Evolutionary conservation across 92 coral and sea anemone genomes (phyloP).

Genomic region (Muricea muricata): DNA sequence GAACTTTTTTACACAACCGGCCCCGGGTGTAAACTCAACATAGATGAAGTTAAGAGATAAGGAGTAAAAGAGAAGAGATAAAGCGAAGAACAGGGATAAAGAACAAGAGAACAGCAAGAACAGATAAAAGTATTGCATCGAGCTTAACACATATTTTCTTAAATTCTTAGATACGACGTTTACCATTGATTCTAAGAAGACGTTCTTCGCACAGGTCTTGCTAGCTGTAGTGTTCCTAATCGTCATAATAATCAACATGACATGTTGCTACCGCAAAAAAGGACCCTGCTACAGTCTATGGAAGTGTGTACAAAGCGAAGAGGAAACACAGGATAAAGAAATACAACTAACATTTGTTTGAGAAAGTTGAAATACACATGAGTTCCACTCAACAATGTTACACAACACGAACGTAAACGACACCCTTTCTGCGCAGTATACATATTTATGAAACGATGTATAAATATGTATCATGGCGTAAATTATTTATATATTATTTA

Average conservation of each 20-base stretch:
- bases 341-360: background rate
- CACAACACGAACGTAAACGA: background rate
- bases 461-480: too few species aligned
- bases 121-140: background rate
- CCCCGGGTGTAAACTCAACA: too few species aligned
- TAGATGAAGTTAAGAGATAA: too few species aligned
- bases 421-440: too few species aligned
- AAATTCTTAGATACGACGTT: background rate
- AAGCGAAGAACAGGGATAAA: too few species aligned
- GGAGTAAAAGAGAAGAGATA: too few species aligned
- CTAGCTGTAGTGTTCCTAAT: slow-evolving; percentile 3
- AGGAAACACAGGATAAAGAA: background rate
- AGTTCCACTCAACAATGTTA: too few species aligned
- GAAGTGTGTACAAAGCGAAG: background rate
- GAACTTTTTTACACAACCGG: too few species aligned
- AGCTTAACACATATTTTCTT: background rate
- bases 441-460: too few species aligned
- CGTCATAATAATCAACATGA: background rate
- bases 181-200: slow-evolving; percentile 23
- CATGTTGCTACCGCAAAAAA: slow-evolving; percentile 26
- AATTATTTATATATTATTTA: too few species aligned
- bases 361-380: background rate
- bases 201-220: slow-evolving; percentile 9
- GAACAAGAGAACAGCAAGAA: background rate
- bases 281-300: slow-evolving; percentile 19